These are phyloP conservation scores for Pogonocichla stellata DNA, from an alignment of 2,113 vertebrate genomes.

Conservation along the genomic window DNA sequence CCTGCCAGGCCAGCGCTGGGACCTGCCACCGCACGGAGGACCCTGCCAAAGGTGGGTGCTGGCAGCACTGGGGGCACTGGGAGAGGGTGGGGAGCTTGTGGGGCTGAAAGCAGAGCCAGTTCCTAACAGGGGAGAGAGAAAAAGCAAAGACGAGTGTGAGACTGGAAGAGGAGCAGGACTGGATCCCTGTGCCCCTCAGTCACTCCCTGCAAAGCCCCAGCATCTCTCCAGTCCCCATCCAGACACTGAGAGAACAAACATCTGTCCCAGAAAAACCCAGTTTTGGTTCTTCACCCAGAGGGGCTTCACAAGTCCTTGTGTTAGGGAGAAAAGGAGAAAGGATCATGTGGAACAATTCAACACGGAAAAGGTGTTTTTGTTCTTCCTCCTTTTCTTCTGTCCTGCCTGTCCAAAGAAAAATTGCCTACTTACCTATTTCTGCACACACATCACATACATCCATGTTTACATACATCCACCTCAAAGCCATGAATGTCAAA, in stretches of 20 bases:
- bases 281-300: not conserved
- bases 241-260: not conserved
- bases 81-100: not conserved
- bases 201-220: not conserved
- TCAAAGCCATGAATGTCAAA: not conserved
- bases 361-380: not conserved
- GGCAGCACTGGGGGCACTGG: not conserved
- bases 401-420: not conserved
- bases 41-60: slow-evolving; percentile 69
- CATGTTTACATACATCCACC: accelerated
- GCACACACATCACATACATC: not conserved
- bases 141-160: not conserved
- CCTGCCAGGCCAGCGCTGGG: not conserved
- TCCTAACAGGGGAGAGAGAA: accelerated
- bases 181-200: no score
- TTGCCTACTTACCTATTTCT: not conserved
- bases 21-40: not conserved
- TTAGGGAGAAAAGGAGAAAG: not conserved
- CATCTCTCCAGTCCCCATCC: not conserved
- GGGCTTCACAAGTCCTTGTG: not conserved
- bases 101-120: not conserved
- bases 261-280: not conserved
- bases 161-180: not conserved
- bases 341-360: not conserved
- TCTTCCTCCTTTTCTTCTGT: not conserved